Conservation (phyloP, 1,140 invertebrate genomes). For the Phymorhynchus buccinoides region DNA sequence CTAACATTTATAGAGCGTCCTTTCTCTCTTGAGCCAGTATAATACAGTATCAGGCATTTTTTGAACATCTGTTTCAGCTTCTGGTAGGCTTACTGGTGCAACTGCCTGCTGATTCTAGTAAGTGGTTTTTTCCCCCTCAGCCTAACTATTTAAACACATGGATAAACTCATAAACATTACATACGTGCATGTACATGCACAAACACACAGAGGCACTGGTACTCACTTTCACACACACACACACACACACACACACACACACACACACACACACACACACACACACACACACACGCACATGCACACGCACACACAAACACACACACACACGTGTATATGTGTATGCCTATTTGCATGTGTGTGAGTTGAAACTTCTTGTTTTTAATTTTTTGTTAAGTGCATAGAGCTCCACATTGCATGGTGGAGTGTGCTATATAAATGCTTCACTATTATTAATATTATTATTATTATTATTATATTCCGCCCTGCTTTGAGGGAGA, state of each 20-base stretch:
- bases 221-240: constrained; percentile 6
- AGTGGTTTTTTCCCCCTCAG: background rate
- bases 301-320: too few species aligned
- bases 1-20: too few species aligned
- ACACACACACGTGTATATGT: too few species aligned
- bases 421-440: too few species aligned
- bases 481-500: too few species aligned
- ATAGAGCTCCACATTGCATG: too few species aligned
- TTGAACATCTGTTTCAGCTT: background rate
- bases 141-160: background rate
- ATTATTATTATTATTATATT: too few species aligned
- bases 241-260: constrained; percentile 23
- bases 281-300: background rate
- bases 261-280: constrained; percentile 23
- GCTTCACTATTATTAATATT: too few species aligned
- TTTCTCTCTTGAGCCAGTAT: background rate
- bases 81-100: background rate
- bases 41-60: background rate
- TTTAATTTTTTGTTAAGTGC: too few species aligned
- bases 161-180: constrained; percentile 26
- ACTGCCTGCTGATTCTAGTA: background rate
- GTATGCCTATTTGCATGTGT: too few species aligned
- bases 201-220: constrained; percentile 31
- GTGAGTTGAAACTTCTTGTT: too few species aligned
- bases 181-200: background rate